Base-by-base conservation (phyloP, 2,888 invertebrate genomes). In the Ectemnius continuus region DNA sequence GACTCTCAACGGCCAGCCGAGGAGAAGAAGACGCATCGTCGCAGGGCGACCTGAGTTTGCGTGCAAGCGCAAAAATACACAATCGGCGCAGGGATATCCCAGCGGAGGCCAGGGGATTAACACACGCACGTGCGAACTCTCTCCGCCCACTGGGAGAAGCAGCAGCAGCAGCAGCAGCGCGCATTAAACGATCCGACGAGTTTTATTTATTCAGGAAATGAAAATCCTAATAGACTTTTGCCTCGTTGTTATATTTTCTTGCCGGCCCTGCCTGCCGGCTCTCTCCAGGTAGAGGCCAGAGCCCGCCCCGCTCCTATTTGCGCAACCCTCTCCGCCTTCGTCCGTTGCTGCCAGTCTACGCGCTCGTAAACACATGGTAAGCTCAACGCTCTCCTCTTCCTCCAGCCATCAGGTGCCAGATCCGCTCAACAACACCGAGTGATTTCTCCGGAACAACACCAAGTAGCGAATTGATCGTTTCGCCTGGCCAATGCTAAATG, bases 1-100 rank as follows among this genome's bases (percentile, higher is more conserved):
- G 86, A 86, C 85, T 86, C 86, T 87, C 85, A 85, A 87, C 84
- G 86, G 85, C 85, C 86, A 84, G 86, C 13, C 60, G 36, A n/a
- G 3, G 26, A 16, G 23, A 2, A 13, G 52, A 45, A 62, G 65
- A 65, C 70, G 65, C 60, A 59, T 26, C n/a, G 52, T 23, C 16
- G 20, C 70, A 71, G 59, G 59, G 56, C 61, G 70, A 62, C 67
- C 71, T 60, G 62, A 46, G 52, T 73, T 65, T 60, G 45, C 66
- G 45, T 70, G 64, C 63, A 73, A 65, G 61, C 76, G 65, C 67
- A 68, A 70, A 77, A 70, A 76, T 72, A 72, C 65, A 64, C 77
- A 73, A 76, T 75, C 75, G 75, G 77, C 72, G 6, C 36, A 11
- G 3, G 36, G 36, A 74, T 72, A 66, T 73, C 69, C 69, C 67